Base-by-base conservation (phyloP, 2,797 vertebrate species). In the Anableps anableps region DNA sequence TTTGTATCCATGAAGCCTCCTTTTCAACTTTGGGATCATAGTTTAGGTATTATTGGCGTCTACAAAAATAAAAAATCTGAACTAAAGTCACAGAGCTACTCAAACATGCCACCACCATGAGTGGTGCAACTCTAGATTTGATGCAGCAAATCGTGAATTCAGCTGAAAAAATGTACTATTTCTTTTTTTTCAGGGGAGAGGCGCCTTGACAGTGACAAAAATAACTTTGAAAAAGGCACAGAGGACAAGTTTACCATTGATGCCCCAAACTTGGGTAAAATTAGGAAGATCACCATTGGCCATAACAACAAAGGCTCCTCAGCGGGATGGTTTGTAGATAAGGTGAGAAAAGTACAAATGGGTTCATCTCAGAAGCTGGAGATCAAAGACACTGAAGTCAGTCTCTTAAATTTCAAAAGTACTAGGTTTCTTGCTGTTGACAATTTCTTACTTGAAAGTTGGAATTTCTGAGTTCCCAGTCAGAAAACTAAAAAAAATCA, bases 231-330 rank as follows among this genome's bases (percentile, higher is more conserved):
- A 92, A 96, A 95, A 81, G 97, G 95, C 81, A 91, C 96, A 0
- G 98, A 99, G 87, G 98, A 99, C 94, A 99, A 98, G 85, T 99
- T 99, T 87, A 98, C 96, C 0, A 83, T 99, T 0, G 98, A 99
- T 13, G 97, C 98, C 13, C 98, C 98, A 0, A 98, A 99, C 77
- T 60, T 99, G 87, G 98, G 98, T 34, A 97, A 95, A 92, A 80
- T 99, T 51, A 95, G 97, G 77, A 99, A 99, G 93, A 96, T 99
- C 85, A 97, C 97, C 10, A 95, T 99, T 3, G 98, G 98, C 50
- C 98, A 99, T 83, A 99, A 99, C 81, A 99, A 99, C 94, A 99
- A 96, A 90, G 98, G 98, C 26, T 95, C 94, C 0, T 99, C 98
- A n/a, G 96, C 98, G 4, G 98, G 98, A 48, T 99, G 98, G 98